A percentile compares a stretch with the other conserved stretches of the same genome.
Conservation (phyloP, 2,113 vertebrate genomes). For the Lycocorax pyrrhopterus region DNA sequence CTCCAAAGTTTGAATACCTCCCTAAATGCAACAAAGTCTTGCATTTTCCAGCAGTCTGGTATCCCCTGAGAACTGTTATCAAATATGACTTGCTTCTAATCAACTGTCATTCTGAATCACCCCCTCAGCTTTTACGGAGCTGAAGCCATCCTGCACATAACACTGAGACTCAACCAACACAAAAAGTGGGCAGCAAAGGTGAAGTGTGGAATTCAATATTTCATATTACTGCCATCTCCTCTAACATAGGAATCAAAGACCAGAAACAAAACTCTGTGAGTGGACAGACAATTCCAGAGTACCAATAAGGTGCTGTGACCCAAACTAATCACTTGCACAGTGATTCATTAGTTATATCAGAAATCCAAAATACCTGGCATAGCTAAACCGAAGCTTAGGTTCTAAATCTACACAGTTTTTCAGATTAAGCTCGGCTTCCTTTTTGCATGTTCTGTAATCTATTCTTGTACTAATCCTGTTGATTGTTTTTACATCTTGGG, state of each 20-base stretch:
- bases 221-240: neutral
- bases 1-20: neutral
- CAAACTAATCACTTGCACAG: neutral
- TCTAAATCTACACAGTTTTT: neutral
- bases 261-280: neutral
- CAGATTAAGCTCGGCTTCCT: neutral
- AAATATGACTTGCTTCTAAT: constrained; percentile 44
- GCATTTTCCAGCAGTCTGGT: neutral
- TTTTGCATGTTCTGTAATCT: neutral
- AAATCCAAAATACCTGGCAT: neutral
- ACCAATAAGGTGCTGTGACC: neutral
- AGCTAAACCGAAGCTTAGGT: neutral
- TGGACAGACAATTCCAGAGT: neutral
- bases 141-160: constrained; percentile 2
- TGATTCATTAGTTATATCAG: neutral
- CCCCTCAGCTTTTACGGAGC: neutral
- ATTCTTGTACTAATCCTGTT: neutral
- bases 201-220: neutral
- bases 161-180: neutral
- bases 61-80: neutral
- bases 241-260: neutral
- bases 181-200: constrained; percentile 9
- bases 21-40: neutral
- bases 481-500: neutral
- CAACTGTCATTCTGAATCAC: neutral